Evolutionary conservation across 2,888 invertebrate genomes (phyloP).

Genomic region (Cremastinae sp.): DNA sequence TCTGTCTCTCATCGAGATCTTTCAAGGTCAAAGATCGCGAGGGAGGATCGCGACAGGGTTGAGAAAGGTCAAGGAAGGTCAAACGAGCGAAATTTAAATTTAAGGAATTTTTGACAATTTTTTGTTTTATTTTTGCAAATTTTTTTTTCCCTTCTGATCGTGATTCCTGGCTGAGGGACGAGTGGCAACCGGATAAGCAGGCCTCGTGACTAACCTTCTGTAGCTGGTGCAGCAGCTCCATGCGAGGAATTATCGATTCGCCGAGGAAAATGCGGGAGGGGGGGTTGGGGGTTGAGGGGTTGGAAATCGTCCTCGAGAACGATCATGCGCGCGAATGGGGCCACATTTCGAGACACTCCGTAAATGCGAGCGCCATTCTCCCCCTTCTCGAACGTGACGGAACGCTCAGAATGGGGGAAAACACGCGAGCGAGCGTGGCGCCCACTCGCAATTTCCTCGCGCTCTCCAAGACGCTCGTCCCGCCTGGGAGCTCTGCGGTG

Average conservation of each 20-base stretch:
- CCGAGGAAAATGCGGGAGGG: background rate
- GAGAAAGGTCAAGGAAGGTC: too few relatives aligned
- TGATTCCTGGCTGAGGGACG: constrained; percentile 14
- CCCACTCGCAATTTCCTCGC: background rate
- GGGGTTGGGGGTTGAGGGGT: background rate
- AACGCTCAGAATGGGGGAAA: too few relatives aligned
- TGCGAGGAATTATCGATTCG: constrained; percentile 76
- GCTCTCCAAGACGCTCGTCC: background rate
- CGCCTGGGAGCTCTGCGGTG: background rate
- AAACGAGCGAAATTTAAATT: background rate
- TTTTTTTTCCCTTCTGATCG: too few relatives aligned
- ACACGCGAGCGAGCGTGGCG: background rate
- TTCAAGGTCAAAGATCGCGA: too few relatives aligned
- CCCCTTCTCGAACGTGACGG: constrained; percentile 26
- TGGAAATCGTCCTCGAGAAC: constrained; percentile 71
- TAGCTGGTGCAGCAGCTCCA: constrained; percentile 70
- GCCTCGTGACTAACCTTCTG: constrained; percentile 76
- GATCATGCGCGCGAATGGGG: constrained; percentile 68
- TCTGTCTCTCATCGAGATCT: too few relatives aligned
- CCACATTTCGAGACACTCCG: constrained; percentile 62
- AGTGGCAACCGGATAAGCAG: constrained; percentile 71
- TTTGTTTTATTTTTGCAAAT: background rate
- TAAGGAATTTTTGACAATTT: background rate
- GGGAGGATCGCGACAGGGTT: too few relatives aligned
- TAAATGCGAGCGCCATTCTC: constrained; percentile 16